Conservation (phyloP, 2,888 invertebrate genomes). For the Hyppa rectilinea region DNA sequence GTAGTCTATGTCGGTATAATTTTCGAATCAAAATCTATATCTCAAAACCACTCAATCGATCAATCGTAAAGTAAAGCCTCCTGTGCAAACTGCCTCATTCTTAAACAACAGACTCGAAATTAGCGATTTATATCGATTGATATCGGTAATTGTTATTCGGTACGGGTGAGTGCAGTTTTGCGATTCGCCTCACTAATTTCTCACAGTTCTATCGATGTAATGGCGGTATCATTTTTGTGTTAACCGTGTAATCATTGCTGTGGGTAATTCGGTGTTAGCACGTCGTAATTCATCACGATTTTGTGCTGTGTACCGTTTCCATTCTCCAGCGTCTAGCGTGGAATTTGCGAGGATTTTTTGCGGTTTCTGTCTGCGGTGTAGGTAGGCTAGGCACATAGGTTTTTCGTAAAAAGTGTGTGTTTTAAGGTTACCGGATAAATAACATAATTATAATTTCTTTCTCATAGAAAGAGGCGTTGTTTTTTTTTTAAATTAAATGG, state of each 20-base stretch:
- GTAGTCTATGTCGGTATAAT: background rate
- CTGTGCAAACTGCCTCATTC: slow-evolving; percentile 36
- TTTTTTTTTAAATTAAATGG: too few species aligned
- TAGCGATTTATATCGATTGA: slow-evolving; percentile 66
- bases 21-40: background rate
- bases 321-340: slow-evolving; percentile 37
- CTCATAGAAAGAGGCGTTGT: too few species aligned
- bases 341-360: slow-evolving; percentile 30
- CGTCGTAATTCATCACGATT: slow-evolving; percentile 79
- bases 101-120: slow-evolving; percentile 56
- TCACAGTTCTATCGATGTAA: slow-evolving; percentile 66
- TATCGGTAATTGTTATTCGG: slow-evolving; percentile 68
- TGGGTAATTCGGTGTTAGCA: slow-evolving; percentile 77
- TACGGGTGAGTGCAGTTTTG: slow-evolving; percentile 66
- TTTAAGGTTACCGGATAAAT: too few species aligned
- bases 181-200: slow-evolving; percentile 74
- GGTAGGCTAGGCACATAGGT: too few species aligned
- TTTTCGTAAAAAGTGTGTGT: background rate
- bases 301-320: slow-evolving; percentile 62
- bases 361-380: background rate
- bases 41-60: slow-evolving; percentile 18
- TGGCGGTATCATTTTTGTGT: slow-evolving; percentile 70
- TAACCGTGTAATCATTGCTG: slow-evolving; percentile 76
- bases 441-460: too few species aligned
- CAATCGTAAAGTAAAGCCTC: slow-evolving; percentile 9